Base-by-base conservation (phyloP, 2,888 invertebrate genomes). In the Lagria hirta region DNA sequence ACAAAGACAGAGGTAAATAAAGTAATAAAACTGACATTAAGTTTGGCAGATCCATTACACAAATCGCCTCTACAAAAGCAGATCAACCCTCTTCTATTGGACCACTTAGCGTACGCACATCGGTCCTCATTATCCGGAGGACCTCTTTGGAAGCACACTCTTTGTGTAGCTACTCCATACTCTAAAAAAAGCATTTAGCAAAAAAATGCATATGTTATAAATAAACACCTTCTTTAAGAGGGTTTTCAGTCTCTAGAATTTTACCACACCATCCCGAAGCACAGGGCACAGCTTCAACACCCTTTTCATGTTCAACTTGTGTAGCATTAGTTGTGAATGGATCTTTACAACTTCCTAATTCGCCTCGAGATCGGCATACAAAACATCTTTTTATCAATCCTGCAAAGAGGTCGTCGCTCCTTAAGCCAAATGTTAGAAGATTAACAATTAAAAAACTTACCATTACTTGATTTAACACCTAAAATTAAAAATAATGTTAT, bases 241-340 rank as follows among this genome's bases (percentile, higher is more conserved):
- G 75, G 58, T 84, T 84, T 54, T 83, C 84, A 43, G 86, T 85
- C 70, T 93, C 92, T 20, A 90, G 80, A 33, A 91, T 83, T 75
- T 94, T 94, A 13, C 88, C 89, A 64, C 94, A 94, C 94, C 94
- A 94, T 21, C 92, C 92, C 0, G 90, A 90, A 0, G 89, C 86
- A 60, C 93, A 93, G 0, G 88, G 87, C 6, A 84, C 80, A 1
- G 85, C 81, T 58, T 84, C 78, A 1, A 92, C 80, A 0, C 90
- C 90, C 17, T 76, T 76, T 61, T 84, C 84, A 11, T 74, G 72
- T 51, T 83, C 83, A 3, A 84, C 80, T 56, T 84, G 80, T 0
- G 91, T 89, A 7, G 81, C 80, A 74, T 93, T 93, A 56, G 81
- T 82, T 1, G 75, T 79, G 62, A 92, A 92, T 5, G 86, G 85